Conservation (phyloP, 2,797 vertebrate species). For the Malacoraja senta region DNA sequence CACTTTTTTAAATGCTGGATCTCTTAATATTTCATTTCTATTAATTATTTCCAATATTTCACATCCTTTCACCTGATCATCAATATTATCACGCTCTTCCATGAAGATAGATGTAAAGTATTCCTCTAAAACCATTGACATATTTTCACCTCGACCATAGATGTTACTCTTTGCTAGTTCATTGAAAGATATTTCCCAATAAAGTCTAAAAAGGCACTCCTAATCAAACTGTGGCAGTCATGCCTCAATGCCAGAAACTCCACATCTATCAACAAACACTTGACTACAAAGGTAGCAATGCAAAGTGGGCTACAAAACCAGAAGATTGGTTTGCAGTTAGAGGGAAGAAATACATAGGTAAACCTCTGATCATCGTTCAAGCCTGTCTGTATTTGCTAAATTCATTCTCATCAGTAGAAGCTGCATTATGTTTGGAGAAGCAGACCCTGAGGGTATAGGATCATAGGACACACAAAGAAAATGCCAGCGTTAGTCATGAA, state of each 20-base stretch:
- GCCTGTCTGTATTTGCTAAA: constrained; percentile 41
- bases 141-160: too few species aligned
- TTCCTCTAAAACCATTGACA: too few species aligned
- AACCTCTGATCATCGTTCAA: not conserved
- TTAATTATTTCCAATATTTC: too few species aligned
- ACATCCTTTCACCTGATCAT: too few species aligned
- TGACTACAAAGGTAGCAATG: not conserved
- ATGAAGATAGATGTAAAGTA: too few species aligned
- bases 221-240: not conserved
- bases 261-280: not conserved
- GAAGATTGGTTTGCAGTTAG: not conserved
- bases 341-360: not conserved
- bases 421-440: constrained; percentile 42
- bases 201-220: not conserved
- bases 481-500: constrained; percentile 48
- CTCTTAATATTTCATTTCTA: too few species aligned
- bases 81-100: too few species aligned
- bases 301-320: not conserved
- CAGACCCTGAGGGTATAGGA: constrained; percentile 40
- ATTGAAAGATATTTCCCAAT: not conserved
- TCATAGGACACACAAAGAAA: constrained; percentile 47
- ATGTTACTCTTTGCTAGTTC: not conserved
- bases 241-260: not conserved
- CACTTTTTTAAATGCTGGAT: too few species aligned
- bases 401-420: constrained; percentile 41